Conservation (phyloP, 35 echinoderm and acorn worm genomes). For the Ptychodera flava region DNA sequence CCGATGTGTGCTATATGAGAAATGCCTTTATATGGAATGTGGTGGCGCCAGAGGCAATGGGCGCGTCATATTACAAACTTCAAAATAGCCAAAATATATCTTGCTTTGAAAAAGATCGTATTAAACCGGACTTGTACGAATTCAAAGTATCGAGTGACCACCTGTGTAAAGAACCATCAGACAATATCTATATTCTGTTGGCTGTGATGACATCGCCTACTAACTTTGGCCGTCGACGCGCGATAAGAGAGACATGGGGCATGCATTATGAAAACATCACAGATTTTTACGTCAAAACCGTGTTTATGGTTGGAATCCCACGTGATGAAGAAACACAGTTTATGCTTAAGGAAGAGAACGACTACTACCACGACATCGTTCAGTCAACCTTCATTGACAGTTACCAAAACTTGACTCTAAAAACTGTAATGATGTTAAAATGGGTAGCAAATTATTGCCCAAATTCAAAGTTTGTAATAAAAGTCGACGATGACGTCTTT, state of each 20-base stretch:
- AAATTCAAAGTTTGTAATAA: not conserved
- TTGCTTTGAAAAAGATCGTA: not conserved
- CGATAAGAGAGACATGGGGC: not conserved
- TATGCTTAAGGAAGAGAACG: not conserved
- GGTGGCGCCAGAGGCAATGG: not conserved
- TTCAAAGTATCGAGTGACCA: not conserved
- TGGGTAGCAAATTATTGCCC: not conserved
- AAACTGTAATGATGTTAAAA: not conserved
- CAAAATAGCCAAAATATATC: not conserved
- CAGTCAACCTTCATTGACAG: not conserved
- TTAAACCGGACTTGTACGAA: not conserved
- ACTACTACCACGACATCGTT: not conserved
- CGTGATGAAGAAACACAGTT: not conserved
- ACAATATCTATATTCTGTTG: not conserved
- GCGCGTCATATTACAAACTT: not conserved
- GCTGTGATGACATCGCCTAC: not conserved
- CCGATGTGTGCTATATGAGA: not conserved
- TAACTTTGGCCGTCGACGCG: not conserved
- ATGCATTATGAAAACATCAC: constrained; percentile 23
- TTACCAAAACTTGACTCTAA: not conserved
- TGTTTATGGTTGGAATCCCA: not conserved
- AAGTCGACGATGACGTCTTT: not conserved
- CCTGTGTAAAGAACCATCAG: not conserved
- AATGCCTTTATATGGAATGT: not conserved
- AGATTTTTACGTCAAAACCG: constrained; percentile 54